phyloP scores from a whole-genome alignment of 2,888 invertebrate genomes.

The Phytoseiulus persimilis region DNA sequence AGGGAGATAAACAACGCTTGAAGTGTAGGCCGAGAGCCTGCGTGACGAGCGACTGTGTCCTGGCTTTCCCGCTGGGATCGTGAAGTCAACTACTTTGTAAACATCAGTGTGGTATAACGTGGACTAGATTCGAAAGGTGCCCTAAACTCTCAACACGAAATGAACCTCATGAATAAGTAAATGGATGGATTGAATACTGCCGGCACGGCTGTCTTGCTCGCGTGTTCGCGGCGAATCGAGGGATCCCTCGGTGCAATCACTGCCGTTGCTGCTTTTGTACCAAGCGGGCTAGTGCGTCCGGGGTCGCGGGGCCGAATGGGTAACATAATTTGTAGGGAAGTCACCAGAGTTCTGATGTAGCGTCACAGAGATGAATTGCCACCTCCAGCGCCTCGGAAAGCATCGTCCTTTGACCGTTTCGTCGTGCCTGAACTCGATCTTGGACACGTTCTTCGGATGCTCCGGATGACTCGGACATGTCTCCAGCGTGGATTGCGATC shows the following conservation, averaged over 20 bases:
- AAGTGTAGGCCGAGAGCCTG: neutral
- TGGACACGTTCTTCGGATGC: too few relatives aligned
- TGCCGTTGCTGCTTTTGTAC: neutral
- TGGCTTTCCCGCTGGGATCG: neutral
- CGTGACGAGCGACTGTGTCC: too few relatives aligned
- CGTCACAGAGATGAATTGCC: too few relatives aligned
- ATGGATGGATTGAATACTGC: neutral
- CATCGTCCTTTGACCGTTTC: too few relatives aligned
- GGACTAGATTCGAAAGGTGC: neutral
- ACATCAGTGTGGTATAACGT: neutral
- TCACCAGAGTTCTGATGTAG: too few relatives aligned
- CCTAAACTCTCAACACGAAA: neutral
- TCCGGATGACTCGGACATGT: too few relatives aligned
- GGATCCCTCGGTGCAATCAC: neutral
- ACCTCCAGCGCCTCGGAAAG: too few relatives aligned
- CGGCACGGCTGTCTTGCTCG: neutral
- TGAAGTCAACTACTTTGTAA: neutral
- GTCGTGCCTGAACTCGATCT: too few relatives aligned
- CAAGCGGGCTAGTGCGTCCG: too few relatives aligned
- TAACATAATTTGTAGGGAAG: too few relatives aligned
- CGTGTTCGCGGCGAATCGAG: neutral
- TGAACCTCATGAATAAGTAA: neutral
- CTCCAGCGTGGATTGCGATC: too few relatives aligned
- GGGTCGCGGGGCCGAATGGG: too few relatives aligned
- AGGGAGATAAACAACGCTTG: neutral